A percentile compares a stretch with the other conserved stretches of the same genome.
Conservation (phyloP, 2,113 vertebrate species). For the Cepphus grylle region DNA sequence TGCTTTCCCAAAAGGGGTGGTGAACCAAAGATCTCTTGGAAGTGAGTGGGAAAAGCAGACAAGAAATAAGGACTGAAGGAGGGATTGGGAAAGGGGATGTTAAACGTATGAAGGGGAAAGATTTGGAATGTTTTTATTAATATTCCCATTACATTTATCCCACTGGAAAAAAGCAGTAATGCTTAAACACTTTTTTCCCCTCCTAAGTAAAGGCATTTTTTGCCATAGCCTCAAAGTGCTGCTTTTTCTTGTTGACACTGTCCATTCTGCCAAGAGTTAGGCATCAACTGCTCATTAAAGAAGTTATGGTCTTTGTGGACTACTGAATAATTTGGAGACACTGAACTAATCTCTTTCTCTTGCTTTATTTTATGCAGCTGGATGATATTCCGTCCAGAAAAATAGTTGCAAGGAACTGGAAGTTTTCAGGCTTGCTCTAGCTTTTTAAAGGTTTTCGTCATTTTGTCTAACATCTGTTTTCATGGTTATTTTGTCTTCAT, state of each 20-base stretch:
- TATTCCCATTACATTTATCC: not conserved
- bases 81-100: not conserved
- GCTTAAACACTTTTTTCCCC: not conserved
- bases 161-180: not conserved
- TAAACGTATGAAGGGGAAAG: not conserved
- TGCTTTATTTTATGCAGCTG: not conserved
- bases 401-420: not conserved
- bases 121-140: not conserved
- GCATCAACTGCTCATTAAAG: not conserved
- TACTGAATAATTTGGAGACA: not conserved
- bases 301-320: not conserved
- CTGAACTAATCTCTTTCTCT: not conserved
- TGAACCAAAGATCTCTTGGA: not conserved
- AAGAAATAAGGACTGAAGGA: not conserved
- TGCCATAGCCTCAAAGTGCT: not conserved
- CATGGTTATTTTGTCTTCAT: not conserved
- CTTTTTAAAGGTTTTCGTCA: not conserved
- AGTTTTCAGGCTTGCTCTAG: not conserved
- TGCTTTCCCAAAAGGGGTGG: not conserved
- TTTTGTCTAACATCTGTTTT: not conserved
- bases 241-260: not conserved
- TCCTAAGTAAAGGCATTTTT: not conserved
- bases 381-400: not conserved
- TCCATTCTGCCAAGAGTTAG: not conserved
- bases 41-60: not conserved